Percentiles rank a stretch among this genome's conserved stretches.
Conservation (phyloP, 92 coral and sea anemone genomes). For the Blastomussa wellsi region DNA sequence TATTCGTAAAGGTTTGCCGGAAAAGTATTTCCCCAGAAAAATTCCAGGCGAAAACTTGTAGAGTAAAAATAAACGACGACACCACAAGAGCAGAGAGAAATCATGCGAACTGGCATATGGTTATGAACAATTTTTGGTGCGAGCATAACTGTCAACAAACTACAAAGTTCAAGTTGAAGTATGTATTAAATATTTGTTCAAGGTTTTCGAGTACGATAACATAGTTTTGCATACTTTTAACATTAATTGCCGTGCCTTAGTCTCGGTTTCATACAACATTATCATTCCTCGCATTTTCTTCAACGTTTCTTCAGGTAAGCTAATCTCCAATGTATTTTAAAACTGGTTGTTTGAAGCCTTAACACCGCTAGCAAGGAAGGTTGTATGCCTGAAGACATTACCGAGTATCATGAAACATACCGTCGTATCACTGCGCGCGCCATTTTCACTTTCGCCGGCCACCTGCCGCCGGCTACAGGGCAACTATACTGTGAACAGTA, state of each 20-base stretch:
- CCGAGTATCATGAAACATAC: too few relatives aligned
- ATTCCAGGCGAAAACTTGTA: neutral
- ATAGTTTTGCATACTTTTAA: neutral
- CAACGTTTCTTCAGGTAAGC: neutral
- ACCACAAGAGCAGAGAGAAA: neutral
- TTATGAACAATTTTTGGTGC: neutral
- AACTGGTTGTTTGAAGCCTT: neutral
- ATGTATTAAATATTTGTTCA: constrained; percentile 2
- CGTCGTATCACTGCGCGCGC: neutral
- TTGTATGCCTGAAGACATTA: neutral
- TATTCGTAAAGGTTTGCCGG: neutral
- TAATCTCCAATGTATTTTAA: neutral
- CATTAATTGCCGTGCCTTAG: neutral
- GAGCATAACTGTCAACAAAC: neutral
- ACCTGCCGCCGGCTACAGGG: neutral
- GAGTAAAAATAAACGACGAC: neutral
- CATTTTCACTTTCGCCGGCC: neutral
- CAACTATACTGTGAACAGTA: neutral
- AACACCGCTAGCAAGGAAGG: neutral
- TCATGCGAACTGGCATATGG: neutral
- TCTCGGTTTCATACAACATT: neutral
- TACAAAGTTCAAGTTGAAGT: neutral
- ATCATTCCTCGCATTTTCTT: constrained; percentile 8
- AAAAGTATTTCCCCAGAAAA: neutral
- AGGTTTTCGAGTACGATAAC: constrained; percentile 15